Evolutionary conservation across 2,113 vertebrate genomes (phyloP).

Genomic region (Bungarus multicinctus): DNA sequence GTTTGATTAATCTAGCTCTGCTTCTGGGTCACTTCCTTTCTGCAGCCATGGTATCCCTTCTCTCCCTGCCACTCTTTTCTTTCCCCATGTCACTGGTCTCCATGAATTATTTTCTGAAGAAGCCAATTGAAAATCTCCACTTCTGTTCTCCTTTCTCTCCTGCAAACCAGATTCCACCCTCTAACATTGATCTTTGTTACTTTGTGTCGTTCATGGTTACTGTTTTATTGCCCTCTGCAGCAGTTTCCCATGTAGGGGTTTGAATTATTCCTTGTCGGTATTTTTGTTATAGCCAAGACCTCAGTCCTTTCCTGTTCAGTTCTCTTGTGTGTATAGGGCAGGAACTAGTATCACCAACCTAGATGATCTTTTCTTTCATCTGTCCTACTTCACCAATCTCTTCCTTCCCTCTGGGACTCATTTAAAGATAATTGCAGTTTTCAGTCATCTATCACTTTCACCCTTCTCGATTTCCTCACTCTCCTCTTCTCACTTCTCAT

Average conservation of each 20-base stretch:
- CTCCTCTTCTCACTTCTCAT: not conserved
- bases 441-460: not conserved
- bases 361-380: not conserved
- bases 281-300: not conserved
- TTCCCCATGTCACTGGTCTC: not conserved
- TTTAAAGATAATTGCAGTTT: not conserved
- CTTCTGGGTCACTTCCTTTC: not conserved
- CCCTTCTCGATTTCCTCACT: not conserved
- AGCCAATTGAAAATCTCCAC: not conserved
- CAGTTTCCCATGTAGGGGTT: not conserved
- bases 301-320: not conserved
- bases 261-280: not conserved
- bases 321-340: not conserved
- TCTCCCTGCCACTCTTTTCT: not conserved
- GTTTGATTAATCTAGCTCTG: not conserved
- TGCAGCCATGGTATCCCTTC: not conserved
- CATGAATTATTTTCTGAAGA: not conserved
- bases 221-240: not conserved
- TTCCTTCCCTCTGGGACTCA: not conserved
- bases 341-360: not conserved
- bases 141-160: not conserved
- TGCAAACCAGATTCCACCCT: not conserved
- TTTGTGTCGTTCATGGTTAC: not conserved
- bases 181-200: not conserved
- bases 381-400: not conserved